phyloP scores from a whole-genome alignment of 2,113 vertebrate species.

The Larimichthys polyactis region DNA sequence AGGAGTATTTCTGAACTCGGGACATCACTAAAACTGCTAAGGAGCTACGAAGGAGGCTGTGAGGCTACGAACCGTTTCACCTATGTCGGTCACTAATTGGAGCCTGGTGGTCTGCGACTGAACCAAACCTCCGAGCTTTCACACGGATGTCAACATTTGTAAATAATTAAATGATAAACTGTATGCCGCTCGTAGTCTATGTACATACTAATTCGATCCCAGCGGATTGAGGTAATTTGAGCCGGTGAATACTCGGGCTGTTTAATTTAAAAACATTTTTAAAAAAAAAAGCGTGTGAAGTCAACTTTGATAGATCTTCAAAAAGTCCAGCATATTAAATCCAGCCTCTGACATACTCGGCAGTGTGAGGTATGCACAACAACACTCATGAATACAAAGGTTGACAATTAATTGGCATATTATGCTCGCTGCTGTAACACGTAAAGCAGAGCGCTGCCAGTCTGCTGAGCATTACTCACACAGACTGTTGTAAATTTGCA shows the following conservation, averaged over 20 bases:
- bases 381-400: slow-evolving; percentile 27
- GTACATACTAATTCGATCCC: slow-evolving; percentile 42
- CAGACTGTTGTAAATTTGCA: slow-evolving; percentile 55
- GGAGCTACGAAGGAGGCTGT: slow-evolving; percentile 32
- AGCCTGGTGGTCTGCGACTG: slow-evolving; percentile 51
- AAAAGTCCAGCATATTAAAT: background rate
- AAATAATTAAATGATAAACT: slow-evolving; percentile 48
- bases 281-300: slow-evolving; percentile 3
- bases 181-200: slow-evolving; percentile 27
- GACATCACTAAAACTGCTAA: slow-evolving; percentile 41
- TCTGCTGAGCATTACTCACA: slow-evolving; percentile 50
- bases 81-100: slow-evolving; percentile 57
- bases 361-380: background rate
- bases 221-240: slow-evolving; percentile 29
- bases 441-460: slow-evolving; percentile 47
- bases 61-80: slow-evolving; percentile 26
- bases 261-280: slow-evolving; percentile 9
- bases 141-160: slow-evolving; percentile 39
- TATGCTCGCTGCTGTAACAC: slow-evolving; percentile 34
- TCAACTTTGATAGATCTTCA: background rate
- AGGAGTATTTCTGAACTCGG: slow-evolving; percentile 68
- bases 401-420: slow-evolving; percentile 25
- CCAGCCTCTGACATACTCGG: background rate
- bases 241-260: background rate
- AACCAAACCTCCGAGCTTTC: slow-evolving; percentile 28